Percentiles rank a stretch among this genome's conserved stretches.
Conservation (phyloP, 2,888 invertebrate species). For the Argyresthia goedartella region DNA sequence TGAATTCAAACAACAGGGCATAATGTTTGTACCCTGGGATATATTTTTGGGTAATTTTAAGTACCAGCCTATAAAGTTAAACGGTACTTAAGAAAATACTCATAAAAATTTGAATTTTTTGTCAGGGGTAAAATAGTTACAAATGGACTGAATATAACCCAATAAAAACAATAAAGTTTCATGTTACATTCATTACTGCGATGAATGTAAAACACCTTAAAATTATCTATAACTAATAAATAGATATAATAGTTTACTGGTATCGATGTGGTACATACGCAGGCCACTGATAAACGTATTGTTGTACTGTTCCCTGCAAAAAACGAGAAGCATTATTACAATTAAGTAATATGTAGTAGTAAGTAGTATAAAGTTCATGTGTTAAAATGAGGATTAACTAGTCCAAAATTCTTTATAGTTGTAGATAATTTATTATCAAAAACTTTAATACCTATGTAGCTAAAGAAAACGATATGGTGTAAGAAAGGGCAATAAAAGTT, state of each 20-base stretch:
- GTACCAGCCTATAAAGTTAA: too few relatives aligned
- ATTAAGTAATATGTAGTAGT: neutral
- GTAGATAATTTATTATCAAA: too few relatives aligned
- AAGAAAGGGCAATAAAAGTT: too few relatives aligned
- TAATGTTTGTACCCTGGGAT: too few relatives aligned
- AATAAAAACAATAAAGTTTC: neutral
- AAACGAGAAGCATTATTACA: conserved; percentile 3
- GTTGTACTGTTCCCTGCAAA: conserved; percentile 34
- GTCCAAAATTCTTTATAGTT: too few relatives aligned
- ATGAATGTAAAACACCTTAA: conserved; percentile 12
- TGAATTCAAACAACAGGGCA: neutral
- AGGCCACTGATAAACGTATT: conserved; percentile 48
- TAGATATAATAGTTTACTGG: conserved; percentile 21
- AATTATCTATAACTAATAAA: conserved; percentile 5
- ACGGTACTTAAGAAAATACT: too few relatives aligned
- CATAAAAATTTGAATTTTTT: too few relatives aligned
- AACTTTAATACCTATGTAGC: too few relatives aligned
- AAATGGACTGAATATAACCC: neutral
- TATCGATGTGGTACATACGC: conserved; percentile 41
- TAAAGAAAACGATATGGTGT: too few relatives aligned
- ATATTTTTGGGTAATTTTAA: too few relatives aligned
- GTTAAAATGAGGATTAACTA: too few relatives aligned
- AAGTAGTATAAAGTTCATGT: neutral
- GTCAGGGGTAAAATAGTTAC: neutral
- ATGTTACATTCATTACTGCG: conserved; percentile 11